A percentile compares a stretch with the other conserved stretches of the same genome.
These are phyloP conservation scores for Orthosia gothica DNA, from an alignment of 2,888 invertebrate species.

Conservation along the genomic window DNA sequence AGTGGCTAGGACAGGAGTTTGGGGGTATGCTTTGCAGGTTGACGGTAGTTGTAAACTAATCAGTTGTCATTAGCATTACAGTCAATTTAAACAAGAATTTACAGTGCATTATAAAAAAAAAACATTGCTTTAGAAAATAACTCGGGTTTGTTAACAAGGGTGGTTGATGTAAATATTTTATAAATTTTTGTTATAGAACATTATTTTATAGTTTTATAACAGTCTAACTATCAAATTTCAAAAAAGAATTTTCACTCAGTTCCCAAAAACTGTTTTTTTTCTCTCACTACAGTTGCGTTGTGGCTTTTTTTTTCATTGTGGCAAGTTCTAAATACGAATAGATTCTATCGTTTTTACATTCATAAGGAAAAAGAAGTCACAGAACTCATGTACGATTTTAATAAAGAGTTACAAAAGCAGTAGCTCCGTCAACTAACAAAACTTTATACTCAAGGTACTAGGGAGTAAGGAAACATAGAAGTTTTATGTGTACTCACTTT, in stretches of 20 bases:
- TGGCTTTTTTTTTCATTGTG: background rate
- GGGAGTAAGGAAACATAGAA: slow-evolving; percentile 20
- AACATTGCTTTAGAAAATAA: too few relatives aligned
- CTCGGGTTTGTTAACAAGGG: too few relatives aligned
- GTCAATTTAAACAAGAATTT: background rate
- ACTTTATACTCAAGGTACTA: slow-evolving; percentile 28
- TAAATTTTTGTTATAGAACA: too few relatives aligned
- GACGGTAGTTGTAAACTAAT: background rate
- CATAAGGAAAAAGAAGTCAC: background rate
- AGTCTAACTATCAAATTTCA: background rate
- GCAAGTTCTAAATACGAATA: background rate
- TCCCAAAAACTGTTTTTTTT: background rate
- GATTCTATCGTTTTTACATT: background rate
- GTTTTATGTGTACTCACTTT: slow-evolving; percentile 90
- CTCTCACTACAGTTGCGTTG: too few relatives aligned
- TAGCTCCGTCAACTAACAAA: slow-evolving; percentile 21
- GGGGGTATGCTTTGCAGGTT: background rate
- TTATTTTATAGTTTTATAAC: background rate
- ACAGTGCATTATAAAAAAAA: too few relatives aligned
- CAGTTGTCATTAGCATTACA: background rate
- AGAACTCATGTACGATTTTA: background rate
- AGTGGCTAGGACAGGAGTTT: slow-evolving; percentile 1
- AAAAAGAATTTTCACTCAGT: background rate
- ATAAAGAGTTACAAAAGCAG: slow-evolving; percentile 12
- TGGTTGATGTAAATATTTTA: too few relatives aligned